Evolutionary conservation across 1,140 invertebrate species (phyloP).

Genomic region (Dendroctonus ponderosae): DNA sequence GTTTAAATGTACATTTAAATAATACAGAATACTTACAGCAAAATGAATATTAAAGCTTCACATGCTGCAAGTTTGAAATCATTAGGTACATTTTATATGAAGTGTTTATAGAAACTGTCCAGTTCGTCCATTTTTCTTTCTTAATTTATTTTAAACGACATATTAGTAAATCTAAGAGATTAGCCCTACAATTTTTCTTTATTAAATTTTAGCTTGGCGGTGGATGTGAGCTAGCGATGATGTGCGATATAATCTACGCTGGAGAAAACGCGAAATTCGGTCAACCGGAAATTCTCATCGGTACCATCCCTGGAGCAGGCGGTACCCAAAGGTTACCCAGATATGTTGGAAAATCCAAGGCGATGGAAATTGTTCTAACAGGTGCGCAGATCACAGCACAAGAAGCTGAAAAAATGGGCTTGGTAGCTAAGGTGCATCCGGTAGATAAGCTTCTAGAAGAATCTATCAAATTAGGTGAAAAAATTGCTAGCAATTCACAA

Average conservation of each 20-base stretch:
- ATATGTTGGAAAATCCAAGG: conserved; percentile 93
- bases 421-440: conserved; percentile 92
- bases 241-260: conserved; percentile 99
- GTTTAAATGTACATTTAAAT: too few relatives aligned
- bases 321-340: conserved; percentile 92
- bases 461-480: conserved; percentile 90
- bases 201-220: conserved; percentile 74
- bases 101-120: too few relatives aligned
- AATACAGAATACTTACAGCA: too few relatives aligned
- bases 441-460: conserved; percentile 84
- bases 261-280: conserved; percentile 97
- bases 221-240: conserved; percentile 98
- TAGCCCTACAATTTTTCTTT: too few relatives aligned
- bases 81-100: too few relatives aligned
- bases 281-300: conserved; percentile 95
- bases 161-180: too few relatives aligned
- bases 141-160: too few relatives aligned
- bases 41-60: too few relatives aligned
- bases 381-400: conserved; percentile 86
- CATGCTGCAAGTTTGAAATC: too few relatives aligned
- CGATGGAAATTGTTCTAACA: conserved; percentile 97
- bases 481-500: conserved; percentile 88
- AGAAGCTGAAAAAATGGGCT: conserved; percentile 83
- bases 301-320: conserved; percentile 96
- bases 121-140: too few relatives aligned